Evolutionary conservation across 2,113 vertebrate genomes (phyloP).

Genomic region (Odocoileus hemionus): DNA sequence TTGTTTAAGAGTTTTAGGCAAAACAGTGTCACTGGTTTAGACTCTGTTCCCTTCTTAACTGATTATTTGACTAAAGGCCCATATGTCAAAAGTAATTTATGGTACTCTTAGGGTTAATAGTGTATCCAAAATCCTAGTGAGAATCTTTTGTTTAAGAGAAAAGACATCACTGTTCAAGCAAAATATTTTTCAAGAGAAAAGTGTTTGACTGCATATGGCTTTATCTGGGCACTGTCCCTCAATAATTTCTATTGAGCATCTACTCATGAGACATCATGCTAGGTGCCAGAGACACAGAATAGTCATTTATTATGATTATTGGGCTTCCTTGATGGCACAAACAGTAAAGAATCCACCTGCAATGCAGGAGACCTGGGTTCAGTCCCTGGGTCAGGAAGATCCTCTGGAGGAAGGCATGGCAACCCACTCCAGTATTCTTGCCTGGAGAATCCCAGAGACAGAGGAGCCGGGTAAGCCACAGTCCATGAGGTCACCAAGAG

Average conservation of each 20-base stretch:
- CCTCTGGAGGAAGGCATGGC: background rate
- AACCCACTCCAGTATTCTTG: background rate
- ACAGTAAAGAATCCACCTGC: background rate
- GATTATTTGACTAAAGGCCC: background rate
- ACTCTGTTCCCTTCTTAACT: background rate
- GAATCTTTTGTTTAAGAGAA: background rate
- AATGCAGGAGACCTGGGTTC: background rate
- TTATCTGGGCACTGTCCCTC: background rate
- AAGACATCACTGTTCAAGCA: background rate
- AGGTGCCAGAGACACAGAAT: background rate
- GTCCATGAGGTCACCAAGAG: background rate
- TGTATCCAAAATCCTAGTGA: background rate
- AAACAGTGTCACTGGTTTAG: background rate
- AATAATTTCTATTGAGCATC: background rate
- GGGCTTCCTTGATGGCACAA: background rate
- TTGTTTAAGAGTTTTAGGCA: background rate
- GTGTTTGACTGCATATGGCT: background rate
- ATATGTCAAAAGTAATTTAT: background rate
- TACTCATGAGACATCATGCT: background rate
- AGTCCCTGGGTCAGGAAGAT: background rate
- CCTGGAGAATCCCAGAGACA: background rate
- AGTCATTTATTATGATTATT: background rate
- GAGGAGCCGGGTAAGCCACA: background rate
- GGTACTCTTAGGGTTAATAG: background rate
- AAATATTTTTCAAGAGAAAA: background rate